Percentiles rank a stretch among this genome's conserved stretches.
These are phyloP conservation scores for Pygmarrhopalites habei DNA, from an alignment of 1,140 invertebrate species.

Conservation along the genomic window DNA sequence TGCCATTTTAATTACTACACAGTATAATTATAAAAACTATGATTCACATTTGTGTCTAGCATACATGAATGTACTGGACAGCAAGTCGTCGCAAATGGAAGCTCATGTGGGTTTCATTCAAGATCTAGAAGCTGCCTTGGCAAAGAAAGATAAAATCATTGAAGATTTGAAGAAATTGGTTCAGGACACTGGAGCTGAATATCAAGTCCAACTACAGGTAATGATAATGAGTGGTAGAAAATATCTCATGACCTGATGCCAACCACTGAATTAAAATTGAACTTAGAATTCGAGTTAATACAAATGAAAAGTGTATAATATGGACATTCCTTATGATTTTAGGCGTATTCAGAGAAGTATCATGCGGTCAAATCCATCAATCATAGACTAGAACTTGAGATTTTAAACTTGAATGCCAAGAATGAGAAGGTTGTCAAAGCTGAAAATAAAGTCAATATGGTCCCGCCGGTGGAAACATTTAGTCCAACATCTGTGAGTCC, in stretches of 20 bases:
- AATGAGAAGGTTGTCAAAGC: too few relatives aligned
- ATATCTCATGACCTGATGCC: too few relatives aligned
- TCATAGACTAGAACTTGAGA: constrained; percentile 57
- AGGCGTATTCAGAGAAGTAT: constrained; percentile 64
- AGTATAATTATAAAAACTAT: too few relatives aligned
- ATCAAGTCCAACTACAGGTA: constrained; percentile 49
- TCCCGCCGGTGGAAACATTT: too few relatives aligned
- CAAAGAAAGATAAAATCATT: constrained; percentile 48
- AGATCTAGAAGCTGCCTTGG: constrained; percentile 48
- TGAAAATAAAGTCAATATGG: too few relatives aligned
- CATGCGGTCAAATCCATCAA: constrained; percentile 59
- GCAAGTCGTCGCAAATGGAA: constrained; percentile 46
- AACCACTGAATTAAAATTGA: too few relatives aligned
- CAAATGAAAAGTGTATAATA: too few relatives aligned
- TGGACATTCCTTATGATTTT: too few relatives aligned
- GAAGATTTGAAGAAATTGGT: constrained; percentile 49
- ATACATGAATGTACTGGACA: constrained; percentile 41
- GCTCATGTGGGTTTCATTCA: constrained; percentile 46
- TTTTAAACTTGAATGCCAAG: constrained; percentile 58
- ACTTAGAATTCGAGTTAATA: too few relatives aligned
- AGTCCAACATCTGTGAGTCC: constrained; percentile 23
- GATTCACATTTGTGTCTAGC: too few relatives aligned
- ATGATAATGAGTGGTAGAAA: too few relatives aligned
- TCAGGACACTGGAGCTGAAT: constrained; percentile 50
- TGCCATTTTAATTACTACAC: too few relatives aligned